These are phyloP conservation scores for Xanthorhoe spadicearia DNA, from an alignment of 2,888 invertebrate genomes.

Conservation along the genomic window DNA sequence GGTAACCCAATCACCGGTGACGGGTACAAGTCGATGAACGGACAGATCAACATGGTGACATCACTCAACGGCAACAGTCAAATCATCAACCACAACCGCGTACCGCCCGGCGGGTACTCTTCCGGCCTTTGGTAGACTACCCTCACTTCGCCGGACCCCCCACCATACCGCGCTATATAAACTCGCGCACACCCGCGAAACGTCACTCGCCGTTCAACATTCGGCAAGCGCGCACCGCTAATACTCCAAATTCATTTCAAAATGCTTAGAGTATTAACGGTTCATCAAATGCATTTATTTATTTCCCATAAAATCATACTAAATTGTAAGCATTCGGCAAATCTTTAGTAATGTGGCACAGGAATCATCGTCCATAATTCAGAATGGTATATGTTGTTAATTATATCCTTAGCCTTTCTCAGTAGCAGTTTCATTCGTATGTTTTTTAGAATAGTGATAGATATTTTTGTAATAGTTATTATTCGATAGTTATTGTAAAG, in stretches of 20 bases:
- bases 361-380: constrained; percentile 60
- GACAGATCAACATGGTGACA: constrained; percentile 83
- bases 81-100: constrained; percentile 81
- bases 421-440: constrained; percentile 75
- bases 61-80: constrained; percentile 75
- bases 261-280: constrained; percentile 46
- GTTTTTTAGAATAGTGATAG: constrained; percentile 82
- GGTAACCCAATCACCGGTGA: constrained; percentile 86
- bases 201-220: constrained; percentile 34
- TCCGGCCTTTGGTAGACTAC: constrained; percentile 87
- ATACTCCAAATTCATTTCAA: constrained; percentile 42
- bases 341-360: constrained; percentile 54
- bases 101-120: constrained; percentile 88
- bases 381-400: constrained; percentile 80
- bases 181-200: constrained; percentile 44
- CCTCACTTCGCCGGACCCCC: constrained; percentile 47
- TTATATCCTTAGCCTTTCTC: constrained; percentile 82
- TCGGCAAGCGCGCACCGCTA: constrained; percentile 49
- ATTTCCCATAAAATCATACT: constrained; percentile 62
- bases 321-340: constrained; percentile 64
- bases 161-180: constrained; percentile 47
- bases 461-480: constrained; percentile 83
- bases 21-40: constrained; percentile 84
- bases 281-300: constrained; percentile 70
- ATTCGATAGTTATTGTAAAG: constrained; percentile 74